Conservation (phyloP, 2,797 vertebrate species). For the Urocyon cinereoargenteus region DNA sequence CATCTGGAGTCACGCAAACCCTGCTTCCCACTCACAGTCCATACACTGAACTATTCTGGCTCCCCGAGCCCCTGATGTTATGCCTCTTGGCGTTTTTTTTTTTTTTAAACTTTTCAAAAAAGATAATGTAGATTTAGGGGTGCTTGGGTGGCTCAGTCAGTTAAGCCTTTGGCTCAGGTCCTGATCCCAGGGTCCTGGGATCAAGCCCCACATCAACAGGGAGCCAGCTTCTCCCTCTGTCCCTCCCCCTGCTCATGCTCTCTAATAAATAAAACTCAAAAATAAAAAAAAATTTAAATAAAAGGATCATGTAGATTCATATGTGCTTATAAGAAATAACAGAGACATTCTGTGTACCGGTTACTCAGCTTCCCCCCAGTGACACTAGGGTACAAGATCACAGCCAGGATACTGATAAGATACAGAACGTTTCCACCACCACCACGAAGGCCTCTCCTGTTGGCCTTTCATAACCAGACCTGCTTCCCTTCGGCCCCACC, state of each 20-base stretch:
- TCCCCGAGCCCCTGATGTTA: rapidly evolving
- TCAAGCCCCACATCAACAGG: too few relatives aligned
- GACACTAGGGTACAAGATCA: not conserved
- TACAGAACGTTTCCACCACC: rapidly evolving
- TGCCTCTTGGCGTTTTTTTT: not conserved
- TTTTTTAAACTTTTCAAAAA: not conserved
- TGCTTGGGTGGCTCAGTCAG: too few relatives aligned
- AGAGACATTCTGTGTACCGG: not conserved
- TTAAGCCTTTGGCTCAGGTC: too few relatives aligned
- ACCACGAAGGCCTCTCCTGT: too few relatives aligned
- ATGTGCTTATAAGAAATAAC: not conserved
- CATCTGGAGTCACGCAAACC: rapidly evolving
- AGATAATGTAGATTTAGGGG: not conserved
- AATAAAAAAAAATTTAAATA: too few relatives aligned
- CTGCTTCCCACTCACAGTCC: too few relatives aligned
- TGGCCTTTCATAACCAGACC: not conserved
- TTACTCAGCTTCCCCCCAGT: not conserved
- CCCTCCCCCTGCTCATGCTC: too few relatives aligned
- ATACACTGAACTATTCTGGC: rapidly evolving
- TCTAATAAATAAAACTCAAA: too few relatives aligned
- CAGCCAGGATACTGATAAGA: not conserved
- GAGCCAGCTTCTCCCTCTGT: too few relatives aligned
- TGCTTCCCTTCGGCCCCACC: not conserved
- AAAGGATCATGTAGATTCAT: not conserved
- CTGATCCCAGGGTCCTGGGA: too few relatives aligned